These are phyloP conservation scores for Microplitis manilae DNA, from an alignment of 2,888 invertebrate species.

Conservation along the genomic window DNA sequence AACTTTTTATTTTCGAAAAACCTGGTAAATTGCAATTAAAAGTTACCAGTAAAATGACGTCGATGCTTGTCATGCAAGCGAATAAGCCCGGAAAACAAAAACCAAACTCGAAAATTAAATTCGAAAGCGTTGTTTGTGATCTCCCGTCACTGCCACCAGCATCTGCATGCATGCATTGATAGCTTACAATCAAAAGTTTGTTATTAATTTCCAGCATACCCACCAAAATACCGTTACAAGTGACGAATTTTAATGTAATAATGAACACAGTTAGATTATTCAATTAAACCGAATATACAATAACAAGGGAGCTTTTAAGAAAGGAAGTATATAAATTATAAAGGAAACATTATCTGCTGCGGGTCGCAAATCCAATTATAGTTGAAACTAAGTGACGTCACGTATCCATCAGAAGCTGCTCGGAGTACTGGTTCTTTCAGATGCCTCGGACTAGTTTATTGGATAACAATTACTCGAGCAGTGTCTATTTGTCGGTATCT, in stretches of 20 bases:
- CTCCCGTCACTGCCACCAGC: background rate
- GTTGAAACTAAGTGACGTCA: conserved; percentile 60
- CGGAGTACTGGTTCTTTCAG: conserved; percentile 3
- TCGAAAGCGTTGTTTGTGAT: conserved; percentile 24
- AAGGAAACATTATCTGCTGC: background rate
- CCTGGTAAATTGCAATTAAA: conserved; percentile 42
- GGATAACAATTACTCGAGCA: conserved; percentile 58
- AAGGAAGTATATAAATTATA: background rate
- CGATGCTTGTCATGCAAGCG: conserved; percentile 33
- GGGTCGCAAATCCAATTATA: conserved; percentile 57
- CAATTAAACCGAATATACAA: too few relatives aligned
- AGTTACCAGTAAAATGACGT: conserved; percentile 40
- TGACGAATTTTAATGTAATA: too few relatives aligned
- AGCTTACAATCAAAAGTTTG: conserved; percentile 39
- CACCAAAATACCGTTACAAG: too few relatives aligned
- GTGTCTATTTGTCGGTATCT: conserved; percentile 54
- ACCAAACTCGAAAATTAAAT: conserved; percentile 31
- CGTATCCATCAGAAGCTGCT: conserved; percentile 50
- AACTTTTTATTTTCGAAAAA: conserved; percentile 12
- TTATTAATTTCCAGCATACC: conserved; percentile 2
- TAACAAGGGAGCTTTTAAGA: too few relatives aligned
- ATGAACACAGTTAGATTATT: too few relatives aligned
- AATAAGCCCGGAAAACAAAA: conserved; percentile 12
- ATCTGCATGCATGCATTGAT: conserved; percentile 26
- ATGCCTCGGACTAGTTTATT: conserved; percentile 56